phyloP scores from a whole-genome alignment of 2,113 vertebrate species.

The Nothoprocta pentlandii region DNA sequence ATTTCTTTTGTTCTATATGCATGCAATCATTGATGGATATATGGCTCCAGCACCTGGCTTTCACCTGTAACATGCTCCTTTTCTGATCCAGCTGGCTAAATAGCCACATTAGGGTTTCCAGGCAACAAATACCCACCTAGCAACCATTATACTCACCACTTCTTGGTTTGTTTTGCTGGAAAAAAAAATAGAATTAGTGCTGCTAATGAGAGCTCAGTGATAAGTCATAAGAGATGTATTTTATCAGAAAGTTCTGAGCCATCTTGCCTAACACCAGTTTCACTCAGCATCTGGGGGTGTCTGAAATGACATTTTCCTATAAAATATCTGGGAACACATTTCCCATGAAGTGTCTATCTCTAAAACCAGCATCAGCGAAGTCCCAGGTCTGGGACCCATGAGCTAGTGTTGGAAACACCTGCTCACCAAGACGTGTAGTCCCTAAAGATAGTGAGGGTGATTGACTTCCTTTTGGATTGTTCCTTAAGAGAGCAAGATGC shows the following conservation, averaged over 20 bases:
- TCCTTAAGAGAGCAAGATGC: neutral
- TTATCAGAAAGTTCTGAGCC: neutral
- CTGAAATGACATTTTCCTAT: neutral
- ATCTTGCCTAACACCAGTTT: neutral
- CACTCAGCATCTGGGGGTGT: neutral
- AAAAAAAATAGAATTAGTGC: neutral
- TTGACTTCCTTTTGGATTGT: neutral
- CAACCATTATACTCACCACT: neutral
- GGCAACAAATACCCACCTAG: neutral
- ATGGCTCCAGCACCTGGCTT: neutral
- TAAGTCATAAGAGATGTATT: neutral
- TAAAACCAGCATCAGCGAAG: neutral
- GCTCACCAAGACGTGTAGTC: neutral
- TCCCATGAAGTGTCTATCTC: neutral
- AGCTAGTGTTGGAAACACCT: neutral
- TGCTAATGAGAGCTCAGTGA: neutral
- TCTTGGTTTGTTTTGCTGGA: neutral
- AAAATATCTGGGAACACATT: neutral
- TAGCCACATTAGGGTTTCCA: fast-evolving
- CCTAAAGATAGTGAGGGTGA: neutral
- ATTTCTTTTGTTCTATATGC: neutral
- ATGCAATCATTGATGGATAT: neutral
- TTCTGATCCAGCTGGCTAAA: neutral
- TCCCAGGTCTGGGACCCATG: neutral
- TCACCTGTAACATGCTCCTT: neutral